Evolutionary conservation across 2,113 vertebrate genomes (phyloP), one percentile per base, ranked within the genome.

Genomic region (Phylloscopus whistleri): DNA sequence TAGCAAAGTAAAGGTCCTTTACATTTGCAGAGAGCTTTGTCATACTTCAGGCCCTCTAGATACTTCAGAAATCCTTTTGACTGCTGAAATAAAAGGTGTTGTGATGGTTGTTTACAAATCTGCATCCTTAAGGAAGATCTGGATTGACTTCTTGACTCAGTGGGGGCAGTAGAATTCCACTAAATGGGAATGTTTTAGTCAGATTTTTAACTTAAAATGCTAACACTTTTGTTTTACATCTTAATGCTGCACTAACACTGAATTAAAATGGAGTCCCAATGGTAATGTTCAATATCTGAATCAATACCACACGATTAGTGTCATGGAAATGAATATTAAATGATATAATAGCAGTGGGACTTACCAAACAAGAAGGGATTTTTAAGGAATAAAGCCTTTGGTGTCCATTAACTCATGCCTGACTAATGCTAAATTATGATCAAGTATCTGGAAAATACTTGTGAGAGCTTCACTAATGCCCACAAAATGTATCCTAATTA

Each of bases 311-410:
- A 92, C 68, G 91, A 97, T 96, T 94, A 97, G 92, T 93, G 95
- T 95, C 69, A 94, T n/a, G 49, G 95, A 95, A 95, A 97, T 97
- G n/a, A 96, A 97, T 96, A 97, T 96, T 89, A 94, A 95, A 96
- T 96, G 9, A 83, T 85, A 89, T 79, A 95, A 92, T 81, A 94
- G 84, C 48, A 79, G 84, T 69, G 51, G 52, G n/a, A 87, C 48
- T 91, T 69, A 90, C 86, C 89, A 96, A 96, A 95, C 74, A 78
- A 52, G 51, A 74, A 58, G 14, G 30, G 19, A 52, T 81, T 87
- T 93, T 85, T 76, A 73, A 94, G 81, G 79, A 93, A 94, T 94
- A 96, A 96, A 95, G 55, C 78, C 19, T 63, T 94, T 89, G 68
- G 12, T 94, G 80, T 94, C 95, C 96, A 97, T 98, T 97, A 98